Conservation (phyloP, 2,888 invertebrate genomes). For the Erebia aethiops region DNA sequence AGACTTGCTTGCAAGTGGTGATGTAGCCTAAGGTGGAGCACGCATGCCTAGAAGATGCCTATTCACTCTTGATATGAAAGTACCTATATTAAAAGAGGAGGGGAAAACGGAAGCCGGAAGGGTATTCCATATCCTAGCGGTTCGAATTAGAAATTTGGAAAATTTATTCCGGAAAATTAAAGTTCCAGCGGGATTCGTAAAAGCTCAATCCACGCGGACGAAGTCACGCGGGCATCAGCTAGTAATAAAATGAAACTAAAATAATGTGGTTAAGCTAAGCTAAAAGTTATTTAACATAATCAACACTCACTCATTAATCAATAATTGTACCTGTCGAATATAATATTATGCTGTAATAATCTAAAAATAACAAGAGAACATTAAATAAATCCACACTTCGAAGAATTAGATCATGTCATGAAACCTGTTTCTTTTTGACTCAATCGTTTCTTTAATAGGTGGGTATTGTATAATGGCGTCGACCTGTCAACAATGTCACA, state of each 20-base stretch:
- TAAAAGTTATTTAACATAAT: not conserved
- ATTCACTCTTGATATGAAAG: too few relatives aligned
- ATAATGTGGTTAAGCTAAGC: not conserved
- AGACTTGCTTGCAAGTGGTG: too few relatives aligned
- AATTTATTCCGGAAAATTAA: too few relatives aligned
- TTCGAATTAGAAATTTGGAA: too few relatives aligned
- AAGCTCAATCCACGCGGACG: too few relatives aligned
- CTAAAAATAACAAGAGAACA: conserved; percentile 8
- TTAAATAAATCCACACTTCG: conserved; percentile 1
- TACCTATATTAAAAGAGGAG: too few relatives aligned
- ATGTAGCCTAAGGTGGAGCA: too few relatives aligned
- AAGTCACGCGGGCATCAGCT: too few relatives aligned
- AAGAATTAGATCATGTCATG: conserved; percentile 13
- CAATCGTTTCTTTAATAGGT: conserved; percentile 28
- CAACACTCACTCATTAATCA: conserved; percentile 1
- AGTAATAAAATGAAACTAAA: not conserved
- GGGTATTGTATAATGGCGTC: conserved; percentile 35
- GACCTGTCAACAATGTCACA: conserved; percentile 54
- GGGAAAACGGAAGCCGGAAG: too few relatives aligned
- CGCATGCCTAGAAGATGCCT: too few relatives aligned
- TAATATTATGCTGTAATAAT: not conserved
- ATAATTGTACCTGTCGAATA: not conserved
- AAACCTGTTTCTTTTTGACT: conserved; percentile 23
- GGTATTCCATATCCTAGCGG: too few relatives aligned
- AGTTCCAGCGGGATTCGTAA: too few relatives aligned